Conservation (phyloP, 2,797 vertebrate species). For the Octomys mimax region DNA sequence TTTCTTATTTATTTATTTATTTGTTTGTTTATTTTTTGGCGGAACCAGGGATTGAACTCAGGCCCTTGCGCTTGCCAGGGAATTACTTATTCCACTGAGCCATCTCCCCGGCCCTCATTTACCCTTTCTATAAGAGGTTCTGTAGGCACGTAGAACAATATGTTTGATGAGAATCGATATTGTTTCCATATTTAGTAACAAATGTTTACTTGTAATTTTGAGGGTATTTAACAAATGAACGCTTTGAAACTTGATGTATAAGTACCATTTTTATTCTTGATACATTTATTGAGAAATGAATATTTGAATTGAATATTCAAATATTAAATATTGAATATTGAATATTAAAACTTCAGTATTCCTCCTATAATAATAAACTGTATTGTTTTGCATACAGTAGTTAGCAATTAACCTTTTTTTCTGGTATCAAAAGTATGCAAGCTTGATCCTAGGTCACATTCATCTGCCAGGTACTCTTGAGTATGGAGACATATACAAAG, state of each 20-base stretch:
- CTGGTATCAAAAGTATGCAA: neutral
- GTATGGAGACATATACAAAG: neutral
- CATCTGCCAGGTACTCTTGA: neutral
- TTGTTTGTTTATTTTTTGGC: no score
- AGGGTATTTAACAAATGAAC: neutral
- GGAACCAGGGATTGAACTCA: no score
- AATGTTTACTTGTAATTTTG: neutral
- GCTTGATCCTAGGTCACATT: neutral
- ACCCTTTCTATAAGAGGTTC: neutral
- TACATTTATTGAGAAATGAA: neutral
- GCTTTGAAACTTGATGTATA: neutral
- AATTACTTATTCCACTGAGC: no score
- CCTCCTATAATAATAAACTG: neutral
- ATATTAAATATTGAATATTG: no score
- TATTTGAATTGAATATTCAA: neutral
- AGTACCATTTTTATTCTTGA: neutral
- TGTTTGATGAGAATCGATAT: neutral
- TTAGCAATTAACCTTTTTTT: neutral
- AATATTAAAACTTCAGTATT: neutral
- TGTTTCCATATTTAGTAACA: constrained; percentile 11
- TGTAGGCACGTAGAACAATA: neutral
- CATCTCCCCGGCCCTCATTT: neutral
- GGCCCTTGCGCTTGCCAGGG: no score
- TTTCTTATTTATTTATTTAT: no score
- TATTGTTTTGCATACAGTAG: neutral